Evolutionary conservation across 2,888 invertebrate species (phyloP).

Genomic region (Colletes collaris): DNA sequence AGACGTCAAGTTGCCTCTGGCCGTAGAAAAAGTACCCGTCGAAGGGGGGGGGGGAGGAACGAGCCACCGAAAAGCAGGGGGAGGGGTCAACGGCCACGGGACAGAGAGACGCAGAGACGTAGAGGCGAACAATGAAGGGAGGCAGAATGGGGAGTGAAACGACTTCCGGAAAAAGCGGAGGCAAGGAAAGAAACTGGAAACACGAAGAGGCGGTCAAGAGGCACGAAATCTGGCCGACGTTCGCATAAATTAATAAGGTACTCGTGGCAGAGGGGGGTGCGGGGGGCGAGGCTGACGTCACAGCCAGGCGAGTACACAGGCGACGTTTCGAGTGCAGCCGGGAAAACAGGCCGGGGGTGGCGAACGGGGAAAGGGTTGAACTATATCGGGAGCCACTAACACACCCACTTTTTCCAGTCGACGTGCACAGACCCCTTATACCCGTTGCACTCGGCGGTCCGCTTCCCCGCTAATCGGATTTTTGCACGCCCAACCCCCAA

Average conservation of each 20-base stretch:
- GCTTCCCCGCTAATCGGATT: conserved; percentile 68
- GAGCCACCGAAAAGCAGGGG: neutral
- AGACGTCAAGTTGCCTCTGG: neutral
- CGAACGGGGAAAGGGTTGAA: conserved; percentile 30
- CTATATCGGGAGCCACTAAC: conserved; percentile 58
- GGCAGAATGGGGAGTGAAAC: neutral
- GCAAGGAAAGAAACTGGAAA: conserved; percentile 16
- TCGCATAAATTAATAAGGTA: conserved; percentile 68
- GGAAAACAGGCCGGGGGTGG: conserved; percentile 31
- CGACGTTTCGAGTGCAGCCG: conserved; percentile 36
- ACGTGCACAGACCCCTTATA: conserved; percentile 40
- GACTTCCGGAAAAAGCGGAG: neutral
- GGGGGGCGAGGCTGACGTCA: conserved; percentile 38
- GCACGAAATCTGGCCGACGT: conserved; percentile 43
- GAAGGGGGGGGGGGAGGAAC: too few species aligned
- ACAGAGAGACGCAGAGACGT: neutral
- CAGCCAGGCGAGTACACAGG: conserved; percentile 19
- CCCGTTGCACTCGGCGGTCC: conserved; percentile 36
- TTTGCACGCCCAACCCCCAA: conserved; percentile 34
- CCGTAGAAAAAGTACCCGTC: neutral
- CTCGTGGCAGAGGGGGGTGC: conserved; percentile 19
- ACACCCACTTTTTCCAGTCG: conserved; percentile 50
- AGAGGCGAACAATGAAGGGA: neutral
- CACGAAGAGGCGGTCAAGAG: conserved; percentile 19
- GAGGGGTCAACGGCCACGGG: neutral